Conservation (phyloP, 1,140 invertebrate genomes). For the Bombyx mori region DNA sequence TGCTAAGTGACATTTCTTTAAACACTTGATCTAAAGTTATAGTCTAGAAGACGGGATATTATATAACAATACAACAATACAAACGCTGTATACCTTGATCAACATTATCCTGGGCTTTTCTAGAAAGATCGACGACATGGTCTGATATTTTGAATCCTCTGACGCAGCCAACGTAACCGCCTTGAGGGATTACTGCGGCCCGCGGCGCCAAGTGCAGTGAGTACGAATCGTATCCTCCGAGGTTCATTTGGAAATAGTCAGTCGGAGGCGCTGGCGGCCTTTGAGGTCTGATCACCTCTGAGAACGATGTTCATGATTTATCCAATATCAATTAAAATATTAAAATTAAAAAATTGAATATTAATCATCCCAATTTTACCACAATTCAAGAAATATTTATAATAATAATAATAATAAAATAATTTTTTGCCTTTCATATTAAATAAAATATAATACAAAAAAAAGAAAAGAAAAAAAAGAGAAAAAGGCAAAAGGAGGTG, state of each 20-base stretch:
- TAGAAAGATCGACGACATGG: constrained; percentile 82
- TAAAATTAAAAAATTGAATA: too few relatives aligned
- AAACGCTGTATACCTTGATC: constrained; percentile 73
- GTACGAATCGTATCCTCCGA: constrained; percentile 87
- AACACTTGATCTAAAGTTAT: too few relatives aligned
- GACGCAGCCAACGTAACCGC: constrained; percentile 89
- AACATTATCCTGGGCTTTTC: constrained; percentile 79
- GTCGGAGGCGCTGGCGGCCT: constrained; percentile 85
- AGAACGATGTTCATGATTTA: constrained; percentile 18
- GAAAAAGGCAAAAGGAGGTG: too few relatives aligned
- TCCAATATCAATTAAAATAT: background rate
- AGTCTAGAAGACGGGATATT: too few relatives aligned
- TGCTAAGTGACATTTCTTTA: too few relatives aligned
- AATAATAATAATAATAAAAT: too few relatives aligned
- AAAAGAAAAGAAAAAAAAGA: too few relatives aligned
- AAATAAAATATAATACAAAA: too few relatives aligned
- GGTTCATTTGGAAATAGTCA: constrained; percentile 90
- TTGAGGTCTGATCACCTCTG: constrained; percentile 88
- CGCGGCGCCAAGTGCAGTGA: constrained; percentile 77
- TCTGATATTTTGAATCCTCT: constrained; percentile 90
- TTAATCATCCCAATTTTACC: too few relatives aligned
- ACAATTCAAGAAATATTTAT: too few relatives aligned
- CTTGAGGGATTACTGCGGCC: constrained; percentile 73
- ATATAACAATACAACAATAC: too few relatives aligned
- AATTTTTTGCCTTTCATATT: too few relatives aligned